Percentiles rank a stretch among this genome's conserved stretches.
Conservation (phyloP, 2,888 invertebrate species). For the Antitype chi region DNA sequence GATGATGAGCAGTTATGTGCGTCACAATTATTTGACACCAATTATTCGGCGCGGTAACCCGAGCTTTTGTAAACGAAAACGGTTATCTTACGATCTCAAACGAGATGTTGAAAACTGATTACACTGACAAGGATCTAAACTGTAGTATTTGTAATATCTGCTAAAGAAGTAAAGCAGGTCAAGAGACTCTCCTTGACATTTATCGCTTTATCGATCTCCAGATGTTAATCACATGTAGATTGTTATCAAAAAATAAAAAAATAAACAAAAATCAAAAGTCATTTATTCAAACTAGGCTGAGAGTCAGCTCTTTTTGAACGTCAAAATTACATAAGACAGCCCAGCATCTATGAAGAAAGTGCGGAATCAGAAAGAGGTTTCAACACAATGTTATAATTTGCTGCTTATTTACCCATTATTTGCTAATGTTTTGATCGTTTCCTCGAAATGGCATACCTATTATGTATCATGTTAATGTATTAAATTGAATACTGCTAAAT, state of each 20-base stretch:
- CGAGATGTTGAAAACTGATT: slow-evolving; percentile 20
- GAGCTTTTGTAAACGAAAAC: slow-evolving; percentile 8
- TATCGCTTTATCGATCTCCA: slow-evolving; percentile 33
- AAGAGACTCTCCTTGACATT: slow-evolving; percentile 25
- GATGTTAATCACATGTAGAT: slow-evolving; percentile 35
- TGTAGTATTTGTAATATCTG: slow-evolving; percentile 18
- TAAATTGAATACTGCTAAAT: background rate
- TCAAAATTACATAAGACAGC: too few relatives aligned
- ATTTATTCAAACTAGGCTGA: too few relatives aligned
- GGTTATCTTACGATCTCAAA: slow-evolving; percentile 27
- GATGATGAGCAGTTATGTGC: background rate
- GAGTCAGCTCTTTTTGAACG: too few relatives aligned
- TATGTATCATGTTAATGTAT: slow-evolving; percentile 9
- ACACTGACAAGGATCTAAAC: slow-evolving; percentile 19
- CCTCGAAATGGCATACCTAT: background rate
- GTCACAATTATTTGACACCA: background rate
- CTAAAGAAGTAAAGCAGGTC: slow-evolving; percentile 29
- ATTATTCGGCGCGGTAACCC: background rate
- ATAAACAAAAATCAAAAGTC: too few relatives aligned
- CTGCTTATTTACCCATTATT: background rate
- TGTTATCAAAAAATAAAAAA: too few relatives aligned
- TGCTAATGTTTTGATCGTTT: background rate
- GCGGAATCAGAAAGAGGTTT: slow-evolving; percentile 9
- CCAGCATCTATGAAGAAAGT: slow-evolving; percentile 19
- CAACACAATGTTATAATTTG: background rate